A percentile compares a stretch with the other conserved stretches of the same genome.
Evolutionary conservation across 2,113 vertebrate genomes (phyloP).

Genomic region (Podocnemis expansa): DNA sequence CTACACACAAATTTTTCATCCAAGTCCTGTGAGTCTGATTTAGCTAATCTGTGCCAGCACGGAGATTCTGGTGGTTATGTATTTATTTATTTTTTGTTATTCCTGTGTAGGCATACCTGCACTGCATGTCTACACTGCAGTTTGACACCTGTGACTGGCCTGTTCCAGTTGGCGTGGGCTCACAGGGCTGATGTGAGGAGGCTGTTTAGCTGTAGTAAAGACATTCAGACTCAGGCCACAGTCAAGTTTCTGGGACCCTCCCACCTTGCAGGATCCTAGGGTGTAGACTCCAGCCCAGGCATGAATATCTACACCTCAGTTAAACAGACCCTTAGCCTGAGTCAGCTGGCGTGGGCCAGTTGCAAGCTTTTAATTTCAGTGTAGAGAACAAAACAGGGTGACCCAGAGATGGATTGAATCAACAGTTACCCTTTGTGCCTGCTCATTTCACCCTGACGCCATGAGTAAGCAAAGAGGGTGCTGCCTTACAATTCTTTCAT

Average conservation of each 20-base stretch:
- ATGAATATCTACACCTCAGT: not conserved
- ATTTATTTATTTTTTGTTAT: not conserved
- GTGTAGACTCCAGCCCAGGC: not conserved
- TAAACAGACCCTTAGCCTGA: not conserved
- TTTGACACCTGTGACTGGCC: not conserved
- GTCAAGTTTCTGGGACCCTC: not conserved
- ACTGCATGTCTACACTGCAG: not conserved
- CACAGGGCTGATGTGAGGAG: fast-evolving
- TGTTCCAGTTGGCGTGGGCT: not conserved
- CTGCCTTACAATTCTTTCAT: too few species aligned
- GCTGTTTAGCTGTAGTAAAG: not conserved
- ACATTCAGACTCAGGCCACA: not conserved
- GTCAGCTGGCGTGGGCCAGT: not conserved
- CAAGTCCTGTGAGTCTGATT: not conserved
- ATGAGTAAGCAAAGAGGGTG: too few species aligned
- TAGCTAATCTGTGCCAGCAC: not conserved
- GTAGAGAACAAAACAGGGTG: too few species aligned
- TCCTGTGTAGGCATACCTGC: not conserved
- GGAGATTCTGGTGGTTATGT: too few species aligned
- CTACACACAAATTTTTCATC: not conserved
- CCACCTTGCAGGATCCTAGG: not conserved
- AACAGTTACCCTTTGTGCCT: too few species aligned
- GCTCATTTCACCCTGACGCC: too few species aligned
- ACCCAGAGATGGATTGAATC: too few species aligned
- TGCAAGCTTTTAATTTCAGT: not conserved